phyloP scores from a whole-genome alignment of 2,113 vertebrate species.

The Naja naja region DNA sequence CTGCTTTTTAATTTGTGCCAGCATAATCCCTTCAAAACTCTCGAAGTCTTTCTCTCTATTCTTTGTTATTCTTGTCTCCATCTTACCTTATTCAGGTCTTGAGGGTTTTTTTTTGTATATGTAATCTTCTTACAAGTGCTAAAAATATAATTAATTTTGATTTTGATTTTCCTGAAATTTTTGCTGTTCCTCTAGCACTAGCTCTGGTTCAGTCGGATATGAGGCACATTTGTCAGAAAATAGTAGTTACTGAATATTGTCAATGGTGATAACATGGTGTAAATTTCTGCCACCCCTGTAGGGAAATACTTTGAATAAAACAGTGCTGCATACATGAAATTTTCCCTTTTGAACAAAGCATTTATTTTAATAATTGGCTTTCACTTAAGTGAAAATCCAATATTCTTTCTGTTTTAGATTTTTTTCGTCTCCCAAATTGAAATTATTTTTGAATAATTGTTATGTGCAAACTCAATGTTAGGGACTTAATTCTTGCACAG shows the following conservation, averaged over 20 bases:
- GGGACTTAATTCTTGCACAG: background rate
- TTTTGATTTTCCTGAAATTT: conserved; percentile 67
- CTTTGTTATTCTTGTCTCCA: conserved; percentile 62
- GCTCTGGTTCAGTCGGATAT: conserved; percentile 65
- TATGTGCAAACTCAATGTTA: conserved; percentile 48
- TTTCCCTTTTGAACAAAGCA: conserved; percentile 34
- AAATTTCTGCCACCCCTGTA: conserved; percentile 32
- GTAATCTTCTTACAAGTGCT: conserved; percentile 71
- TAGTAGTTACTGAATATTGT: conserved; percentile 66
- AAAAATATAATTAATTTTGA: conserved; percentile 60
- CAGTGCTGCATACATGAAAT: conserved; percentile 34
- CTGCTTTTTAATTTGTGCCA: conserved; percentile 85
- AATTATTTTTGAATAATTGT: conserved; percentile 44
- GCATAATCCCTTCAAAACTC: conserved; percentile 80
- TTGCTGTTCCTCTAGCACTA: conserved; percentile 63
- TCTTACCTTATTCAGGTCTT: conserved; percentile 74
- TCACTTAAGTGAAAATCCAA: conserved; percentile 43
- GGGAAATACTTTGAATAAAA: conserved; percentile 41
- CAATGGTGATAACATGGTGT: conserved; percentile 52
- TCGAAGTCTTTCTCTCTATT: conserved; percentile 70
- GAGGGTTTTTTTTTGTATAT: conserved; percentile 68
- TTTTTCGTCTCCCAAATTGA: conserved; percentile 28
- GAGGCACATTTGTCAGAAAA: conserved; percentile 61
- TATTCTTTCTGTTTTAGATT: conserved; percentile 29
- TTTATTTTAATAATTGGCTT: conserved; percentile 41